Conservation (phyloP, 2,113 vertebrate species). For the Chaetodon trifascialis region DNA sequence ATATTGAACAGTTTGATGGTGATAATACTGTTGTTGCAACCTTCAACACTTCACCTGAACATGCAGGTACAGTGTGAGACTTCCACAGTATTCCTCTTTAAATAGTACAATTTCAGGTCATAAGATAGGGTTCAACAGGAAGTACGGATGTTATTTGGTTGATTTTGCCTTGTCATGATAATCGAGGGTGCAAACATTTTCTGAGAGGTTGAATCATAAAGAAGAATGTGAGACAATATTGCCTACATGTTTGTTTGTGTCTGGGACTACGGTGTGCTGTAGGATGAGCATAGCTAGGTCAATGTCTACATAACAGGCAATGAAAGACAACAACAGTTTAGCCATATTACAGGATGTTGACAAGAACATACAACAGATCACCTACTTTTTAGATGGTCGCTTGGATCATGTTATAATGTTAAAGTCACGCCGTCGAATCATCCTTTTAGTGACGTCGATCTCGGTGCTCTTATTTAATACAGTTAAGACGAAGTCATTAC, state of each 20-base stretch:
- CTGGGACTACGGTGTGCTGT: not conserved
- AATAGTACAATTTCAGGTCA: not conserved
- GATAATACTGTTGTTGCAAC: not conserved
- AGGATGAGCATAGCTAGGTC: not conserved
- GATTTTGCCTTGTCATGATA: not conserved
- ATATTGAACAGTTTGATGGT: no score
- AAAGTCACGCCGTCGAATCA: rapidly evolving
- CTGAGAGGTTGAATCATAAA: not conserved
- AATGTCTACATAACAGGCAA: not conserved
- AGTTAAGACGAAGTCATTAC: not conserved
- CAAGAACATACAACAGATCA: not conserved
- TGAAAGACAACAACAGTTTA: not conserved
- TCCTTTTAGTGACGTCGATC: rapidly evolving
- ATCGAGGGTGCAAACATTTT: not conserved
- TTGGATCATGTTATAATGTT: not conserved
- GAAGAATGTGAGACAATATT: not conserved
- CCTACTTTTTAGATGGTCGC: constrained; percentile 41
- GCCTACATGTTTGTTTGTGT: not conserved
- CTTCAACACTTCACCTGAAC: not conserved
- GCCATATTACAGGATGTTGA: not conserved
- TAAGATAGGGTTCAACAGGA: not conserved
- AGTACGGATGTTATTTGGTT: not conserved
- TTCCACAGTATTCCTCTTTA: not conserved
- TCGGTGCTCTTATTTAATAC: not conserved
- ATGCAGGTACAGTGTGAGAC: not conserved